phyloP scores from a whole-genome alignment of 2,888 invertebrate genomes.

The Polyommatus iphigenia region DNA sequence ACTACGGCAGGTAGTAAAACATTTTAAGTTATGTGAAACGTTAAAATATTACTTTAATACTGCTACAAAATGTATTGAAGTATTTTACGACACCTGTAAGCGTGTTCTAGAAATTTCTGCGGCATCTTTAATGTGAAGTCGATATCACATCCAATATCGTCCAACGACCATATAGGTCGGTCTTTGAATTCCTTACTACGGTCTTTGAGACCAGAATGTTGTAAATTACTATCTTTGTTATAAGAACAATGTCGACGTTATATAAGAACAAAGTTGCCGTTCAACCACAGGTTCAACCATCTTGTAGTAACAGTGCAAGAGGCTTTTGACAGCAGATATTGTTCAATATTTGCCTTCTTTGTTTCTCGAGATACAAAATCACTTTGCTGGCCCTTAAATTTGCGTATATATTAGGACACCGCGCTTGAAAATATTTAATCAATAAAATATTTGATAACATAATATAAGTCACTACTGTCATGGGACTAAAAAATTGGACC shows the following conservation, averaged over 20 bases:
- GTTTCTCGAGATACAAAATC: too few species aligned
- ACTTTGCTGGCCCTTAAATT: too few species aligned
- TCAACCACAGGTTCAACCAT: not conserved
- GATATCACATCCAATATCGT: conserved; percentile 6
- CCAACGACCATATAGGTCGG: not conserved
- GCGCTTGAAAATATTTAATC: too few species aligned
- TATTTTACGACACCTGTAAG: not conserved
- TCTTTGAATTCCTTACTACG: not conserved
- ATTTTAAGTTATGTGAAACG: not conserved
- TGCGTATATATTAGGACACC: too few species aligned
- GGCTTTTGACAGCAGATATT: too few species aligned
- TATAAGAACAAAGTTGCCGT: not conserved
- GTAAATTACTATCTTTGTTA: not conserved
- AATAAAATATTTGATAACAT: too few species aligned
- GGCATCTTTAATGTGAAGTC: conserved; percentile 9
- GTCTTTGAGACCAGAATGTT: not conserved
- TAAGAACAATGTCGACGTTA: not conserved
- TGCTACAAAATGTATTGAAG: not conserved
- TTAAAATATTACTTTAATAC: not conserved
- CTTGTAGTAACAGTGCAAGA: too few species aligned
- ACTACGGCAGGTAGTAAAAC: too few species aligned
- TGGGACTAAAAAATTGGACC: too few species aligned
- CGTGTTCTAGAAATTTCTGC: not conserved
- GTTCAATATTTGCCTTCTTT: too few species aligned
- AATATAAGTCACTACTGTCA: too few species aligned